Evolutionary conservation across 92 coral and sea anemone genomes (phyloP), one percentile per base, ranked within the genome.

Genomic region (Porites evermanni): DNA sequence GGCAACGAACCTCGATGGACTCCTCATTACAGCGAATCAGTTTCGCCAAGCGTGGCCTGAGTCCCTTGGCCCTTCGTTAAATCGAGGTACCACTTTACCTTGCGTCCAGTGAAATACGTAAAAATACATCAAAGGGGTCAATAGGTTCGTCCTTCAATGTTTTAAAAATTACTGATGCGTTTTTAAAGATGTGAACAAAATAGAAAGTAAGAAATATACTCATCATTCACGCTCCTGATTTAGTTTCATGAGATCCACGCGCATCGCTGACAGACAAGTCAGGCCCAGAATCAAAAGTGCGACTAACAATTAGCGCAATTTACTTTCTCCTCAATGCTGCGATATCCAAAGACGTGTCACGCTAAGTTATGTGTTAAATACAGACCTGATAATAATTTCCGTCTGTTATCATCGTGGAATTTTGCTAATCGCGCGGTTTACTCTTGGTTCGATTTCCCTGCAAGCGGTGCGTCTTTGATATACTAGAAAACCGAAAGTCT

Each of bases 121-220:
- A 38, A 38, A 3, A 38, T 4, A 38, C 47, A 38, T 4, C 47
- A 69, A 53, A 69, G 29, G 12, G 64, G 78, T 72, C 58, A 82
- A 72, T 64, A 71, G 20, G 12, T 77, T 60, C n/a, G 72, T 52
- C 80, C 80, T 64, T 47, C 79, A 64, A 26, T 65, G 87, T 64
- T 61, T 65, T 63, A 83, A 61, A 60, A 70, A 69, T 19, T 17
- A 69, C 20, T 74, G 74, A 83, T 83, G 87, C 53, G 64, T 74
- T 83, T 83, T 73, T 74, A 74, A 83, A 21, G 73, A 74, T 74
- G 74, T 18, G 2, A 17, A 18, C 18, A 6, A 83, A 74, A 53
- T 24, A 56, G 61, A 11, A 56, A 56, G 10, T 71, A 71, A 13
- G 16, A 17, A 70, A 44, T 44, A 71, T 11, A 56, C 72, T 67